Base-by-base conservation (phyloP, 2,888 invertebrate species). In the Ophioninae sp. region DNA sequence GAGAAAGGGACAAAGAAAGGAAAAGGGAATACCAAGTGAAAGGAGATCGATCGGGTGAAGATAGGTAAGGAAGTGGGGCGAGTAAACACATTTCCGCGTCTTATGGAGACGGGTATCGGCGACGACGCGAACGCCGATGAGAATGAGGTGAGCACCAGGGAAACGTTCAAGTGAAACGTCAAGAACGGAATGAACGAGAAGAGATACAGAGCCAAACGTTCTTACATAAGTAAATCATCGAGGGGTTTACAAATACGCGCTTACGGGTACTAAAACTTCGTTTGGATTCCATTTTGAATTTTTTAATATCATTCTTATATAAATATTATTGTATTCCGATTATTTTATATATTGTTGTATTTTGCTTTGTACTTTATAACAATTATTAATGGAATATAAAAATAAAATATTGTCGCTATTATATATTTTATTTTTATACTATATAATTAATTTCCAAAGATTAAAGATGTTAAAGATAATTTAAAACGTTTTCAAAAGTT, bases 81-180 rank as follows among this genome's bases (percentile, higher is more conserved):
- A 77, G 77, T 83, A 77, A 83, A 83, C 80, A 83, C 83, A 74
- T 80, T 77, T 83, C 77, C 63, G 64, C 73, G 73, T 69, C 73
- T 83, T 83, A 77, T 69, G 83, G 77, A 83, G 73, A 44, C 68
- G 77, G 23, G 56, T 77, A 80, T 80, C 73, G 77, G 77, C 68
- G 80, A 64, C 58, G 78, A 75, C 37, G 79, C 71, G n/a, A 69
- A 69, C 44, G 69, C 73, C 39, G 44, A 22, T 65, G 80, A 72
- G 73, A 80, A 83, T 63, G 79, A 68, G 79, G 65, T 76, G 64
- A 68, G 63, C 68, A 77, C 73, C 39, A 61, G 20, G 51, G 76
- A 20, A 67, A 83, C 77, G 68, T 63, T 74, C 58, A 82, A 82
- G 82, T 75, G 64, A 64, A 83, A 80, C 76, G 68, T 64, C 58